These are phyloP conservation scores for Zaprionus camerounensis DNA, from an alignment of 1,140 invertebrate species.

Conservation along the genomic window DNA sequence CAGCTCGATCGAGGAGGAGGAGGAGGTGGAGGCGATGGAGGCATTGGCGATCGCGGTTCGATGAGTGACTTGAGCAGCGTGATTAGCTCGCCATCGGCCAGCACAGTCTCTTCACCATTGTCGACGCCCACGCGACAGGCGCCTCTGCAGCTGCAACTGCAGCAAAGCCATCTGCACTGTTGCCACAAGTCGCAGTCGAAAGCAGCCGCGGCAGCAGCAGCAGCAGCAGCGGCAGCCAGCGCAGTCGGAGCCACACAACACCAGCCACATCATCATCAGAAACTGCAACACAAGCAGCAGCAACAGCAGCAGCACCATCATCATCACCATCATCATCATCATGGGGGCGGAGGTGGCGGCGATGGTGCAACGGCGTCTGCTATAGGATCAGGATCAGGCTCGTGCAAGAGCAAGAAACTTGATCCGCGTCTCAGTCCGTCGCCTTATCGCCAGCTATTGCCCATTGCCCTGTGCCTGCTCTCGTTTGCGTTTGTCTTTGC, in stretches of 20 bases:
- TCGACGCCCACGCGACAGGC: slow-evolving; percentile 79
- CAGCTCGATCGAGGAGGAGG: slow-evolving; percentile 54
- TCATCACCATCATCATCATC: slow-evolving; percentile 56
- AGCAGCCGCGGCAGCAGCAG: slow-evolving; percentile 10
- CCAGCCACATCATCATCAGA: slow-evolving; percentile 43
- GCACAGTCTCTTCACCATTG: slow-evolving; percentile 76
- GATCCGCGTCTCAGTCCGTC: slow-evolving; percentile 82
- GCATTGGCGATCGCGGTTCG: slow-evolving; percentile 45
- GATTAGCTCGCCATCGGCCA: slow-evolving; percentile 76
- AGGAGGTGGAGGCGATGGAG: background rate
- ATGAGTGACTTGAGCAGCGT: slow-evolving; percentile 76
- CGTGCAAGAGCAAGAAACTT: slow-evolving; percentile 73
- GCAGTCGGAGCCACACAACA: slow-evolving; percentile 53
- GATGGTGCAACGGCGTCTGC: slow-evolving; percentile 37
- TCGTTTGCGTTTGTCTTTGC: slow-evolving; percentile 89
- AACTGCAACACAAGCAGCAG: slow-evolving; percentile 57
- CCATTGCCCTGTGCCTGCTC: slow-evolving; percentile 87
- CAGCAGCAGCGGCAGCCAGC: slow-evolving; percentile 9
- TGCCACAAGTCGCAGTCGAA: slow-evolving; percentile 63
- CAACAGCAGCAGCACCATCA: slow-evolving; percentile 53
- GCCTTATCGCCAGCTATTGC: slow-evolving; percentile 85
- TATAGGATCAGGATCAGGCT: slow-evolving; percentile 6
- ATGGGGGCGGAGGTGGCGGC: slow-evolving; percentile 18
- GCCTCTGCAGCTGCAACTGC: slow-evolving; percentile 59
- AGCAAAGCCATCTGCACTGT: slow-evolving; percentile 58